These are phyloP conservation scores for Mola mola DNA, from an alignment of 2,113 vertebrate genomes.

Conservation along the genomic window DNA sequence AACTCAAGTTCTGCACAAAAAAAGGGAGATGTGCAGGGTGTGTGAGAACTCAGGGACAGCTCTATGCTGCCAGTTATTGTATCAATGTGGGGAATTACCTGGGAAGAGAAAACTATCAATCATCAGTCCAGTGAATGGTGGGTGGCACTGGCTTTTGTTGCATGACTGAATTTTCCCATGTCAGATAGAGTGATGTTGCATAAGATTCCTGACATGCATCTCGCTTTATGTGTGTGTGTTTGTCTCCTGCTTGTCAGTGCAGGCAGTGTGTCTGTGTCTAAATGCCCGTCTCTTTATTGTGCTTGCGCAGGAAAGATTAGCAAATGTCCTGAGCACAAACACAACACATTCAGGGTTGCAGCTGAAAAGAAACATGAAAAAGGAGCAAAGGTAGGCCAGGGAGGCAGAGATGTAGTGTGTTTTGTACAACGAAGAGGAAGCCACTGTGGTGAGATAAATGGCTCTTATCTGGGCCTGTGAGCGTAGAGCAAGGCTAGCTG, in stretches of 20 bases:
- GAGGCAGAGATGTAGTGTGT: slow-evolving; percentile 16
- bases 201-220: slow-evolving; percentile 60
- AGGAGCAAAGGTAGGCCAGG: too few species aligned
- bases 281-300: background rate
- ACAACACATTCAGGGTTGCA: background rate
- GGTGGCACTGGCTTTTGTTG: background rate
- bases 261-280: slow-evolving; percentile 4
- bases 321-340: background rate
- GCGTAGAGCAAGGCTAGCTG: slow-evolving; percentile 47
- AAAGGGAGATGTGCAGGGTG: too few species aligned
- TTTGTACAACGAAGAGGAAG: slow-evolving; percentile 66
- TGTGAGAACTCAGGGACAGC: background rate
- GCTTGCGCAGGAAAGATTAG: background rate
- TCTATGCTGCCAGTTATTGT: background rate
- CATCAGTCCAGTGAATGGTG: background rate
- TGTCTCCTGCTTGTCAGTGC: too few species aligned
- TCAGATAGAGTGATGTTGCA: slow-evolving; percentile 33
- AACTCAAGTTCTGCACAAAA: too few species aligned
- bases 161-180: slow-evolving; percentile 44
- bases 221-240: slow-evolving; percentile 41
- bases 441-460: slow-evolving; percentile 60
- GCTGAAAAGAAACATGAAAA: background rate
- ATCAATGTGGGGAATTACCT: slow-evolving; percentile 3
- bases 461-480: slow-evolving; percentile 57
- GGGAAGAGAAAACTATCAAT: slow-evolving; percentile 37